phyloP scores from a whole-genome alignment of 2,113 vertebrate species.

The Pterophyllum scalare region DNA sequence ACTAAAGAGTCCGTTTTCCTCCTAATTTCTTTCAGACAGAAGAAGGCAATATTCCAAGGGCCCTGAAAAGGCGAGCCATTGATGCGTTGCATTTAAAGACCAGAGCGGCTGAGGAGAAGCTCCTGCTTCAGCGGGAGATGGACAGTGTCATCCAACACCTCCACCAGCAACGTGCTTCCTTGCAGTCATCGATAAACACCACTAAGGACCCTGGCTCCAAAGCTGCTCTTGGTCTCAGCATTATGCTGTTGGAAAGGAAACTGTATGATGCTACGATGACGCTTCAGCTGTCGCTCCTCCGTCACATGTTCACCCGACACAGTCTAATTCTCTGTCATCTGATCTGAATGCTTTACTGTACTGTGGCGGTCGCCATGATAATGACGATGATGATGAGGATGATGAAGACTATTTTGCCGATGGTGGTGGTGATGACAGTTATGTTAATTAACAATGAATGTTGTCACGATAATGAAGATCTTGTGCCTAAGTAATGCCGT shows the following conservation, averaged over 20 bases:
- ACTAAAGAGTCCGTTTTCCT: no score
- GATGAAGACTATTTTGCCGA: not conserved
- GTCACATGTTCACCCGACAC: not conserved
- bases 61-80: not conserved
- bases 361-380: no score
- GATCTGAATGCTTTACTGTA: not conserved
- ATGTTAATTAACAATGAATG: accelerated
- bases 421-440: not conserved
- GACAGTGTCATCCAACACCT: no score
- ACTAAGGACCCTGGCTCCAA: no score
- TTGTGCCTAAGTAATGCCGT: accelerated
- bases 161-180: no score
- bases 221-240: no score
- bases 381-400: not conserved
- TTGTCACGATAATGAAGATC: not conserved
- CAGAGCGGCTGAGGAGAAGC: no score
- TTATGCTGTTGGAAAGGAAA: no score
- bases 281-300: not conserved
- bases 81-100: not conserved
- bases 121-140: no score
- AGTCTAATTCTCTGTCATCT: not conserved
- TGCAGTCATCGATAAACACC: no score
- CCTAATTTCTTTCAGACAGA: not conserved
- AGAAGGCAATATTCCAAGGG: not conserved
- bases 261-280: no score